These are phyloP conservation scores for Gobionotothen gibberifrons DNA, from an alignment of 2,797 vertebrate species.

Conservation along the genomic window DNA sequence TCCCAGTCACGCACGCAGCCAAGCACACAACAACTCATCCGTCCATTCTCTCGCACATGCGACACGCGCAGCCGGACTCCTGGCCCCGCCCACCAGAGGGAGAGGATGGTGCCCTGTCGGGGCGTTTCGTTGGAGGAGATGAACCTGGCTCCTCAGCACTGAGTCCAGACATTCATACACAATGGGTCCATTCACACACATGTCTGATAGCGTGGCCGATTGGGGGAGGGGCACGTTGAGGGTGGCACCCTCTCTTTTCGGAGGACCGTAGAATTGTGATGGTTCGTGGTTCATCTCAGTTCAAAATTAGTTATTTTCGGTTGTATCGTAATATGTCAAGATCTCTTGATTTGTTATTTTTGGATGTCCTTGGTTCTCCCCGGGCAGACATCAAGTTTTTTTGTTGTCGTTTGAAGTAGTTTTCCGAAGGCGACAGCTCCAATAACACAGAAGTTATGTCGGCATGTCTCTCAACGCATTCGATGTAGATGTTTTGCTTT, in stretches of 20 bases:
- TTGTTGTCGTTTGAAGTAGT: conserved; percentile 79
- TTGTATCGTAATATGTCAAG: conserved; percentile 78
- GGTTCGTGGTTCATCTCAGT: conserved; percentile 85
- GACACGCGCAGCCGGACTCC: conserved; percentile 87
- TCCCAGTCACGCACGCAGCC: conserved; percentile 81
- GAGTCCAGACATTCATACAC: conserved; percentile 94
- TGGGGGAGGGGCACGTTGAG: conserved; percentile 76
- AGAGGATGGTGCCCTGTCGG: conserved; percentile 78
- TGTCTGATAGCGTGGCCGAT: conserved; percentile 91
- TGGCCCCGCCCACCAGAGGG: conserved; percentile 86
- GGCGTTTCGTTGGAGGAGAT: conserved; percentile 85
- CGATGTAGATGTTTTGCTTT: conserved; percentile 91
- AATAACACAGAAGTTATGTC: conserved; percentile 91
- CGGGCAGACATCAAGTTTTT: conserved; percentile 75
- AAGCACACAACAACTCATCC: conserved; percentile 88
- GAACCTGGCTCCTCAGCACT: conserved; percentile 90
- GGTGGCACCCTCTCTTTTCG: conserved; percentile 82
- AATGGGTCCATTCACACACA: conserved; percentile 94
- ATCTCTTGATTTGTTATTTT: conserved; percentile 84
- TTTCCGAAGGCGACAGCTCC: conserved; percentile 89
- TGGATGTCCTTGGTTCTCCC: conserved; percentile 84
- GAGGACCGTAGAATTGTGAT: conserved; percentile 91
- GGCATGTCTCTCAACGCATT: conserved; percentile 95
- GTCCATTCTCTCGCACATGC: conserved; percentile 85
- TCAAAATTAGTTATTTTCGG: conserved; percentile 68